phyloP scores from a whole-genome alignment of 2,888 invertebrate species.

The Subacronicta megacephala region DNA sequence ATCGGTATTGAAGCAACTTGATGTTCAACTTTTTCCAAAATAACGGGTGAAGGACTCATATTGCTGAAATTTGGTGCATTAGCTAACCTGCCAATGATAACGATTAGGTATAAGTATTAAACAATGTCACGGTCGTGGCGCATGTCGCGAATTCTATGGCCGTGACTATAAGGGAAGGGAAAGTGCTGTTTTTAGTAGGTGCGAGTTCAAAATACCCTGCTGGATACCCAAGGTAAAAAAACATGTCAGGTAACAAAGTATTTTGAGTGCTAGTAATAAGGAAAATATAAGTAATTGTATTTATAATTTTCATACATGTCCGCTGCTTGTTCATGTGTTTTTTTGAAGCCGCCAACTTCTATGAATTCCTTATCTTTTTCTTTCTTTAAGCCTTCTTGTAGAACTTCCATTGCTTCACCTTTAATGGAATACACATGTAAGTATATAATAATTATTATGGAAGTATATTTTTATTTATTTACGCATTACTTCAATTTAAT shows the following conservation, averaged over 20 bases:
- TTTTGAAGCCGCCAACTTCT: constrained; percentile 65
- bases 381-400: constrained; percentile 65
- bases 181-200: too few relatives aligned
- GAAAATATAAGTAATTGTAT: too few relatives aligned
- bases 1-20: constrained; percentile 54
- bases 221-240: too few relatives aligned
- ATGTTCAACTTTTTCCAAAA: constrained; percentile 63
- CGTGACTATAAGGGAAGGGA: too few relatives aligned
- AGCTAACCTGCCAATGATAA: constrained; percentile 59
- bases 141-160: too few relatives aligned
- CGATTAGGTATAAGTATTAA: background rate
- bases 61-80: constrained; percentile 64
- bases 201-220: too few relatives aligned
- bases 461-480: too few relatives aligned
- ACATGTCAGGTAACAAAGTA: background rate
- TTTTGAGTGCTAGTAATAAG: background rate
- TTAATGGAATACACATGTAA: background rate
- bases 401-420: constrained; percentile 71
- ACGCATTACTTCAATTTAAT: background rate
- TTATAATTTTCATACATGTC: constrained; percentile 62
- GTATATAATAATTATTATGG: too few relatives aligned
- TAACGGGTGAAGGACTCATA: constrained; percentile 58
- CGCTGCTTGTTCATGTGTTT: constrained; percentile 63
- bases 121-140: too few relatives aligned
- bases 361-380: constrained; percentile 67